Base-by-base conservation (phyloP, 2,113 vertebrate genomes). In the Neolamprologus sp. region DNA sequence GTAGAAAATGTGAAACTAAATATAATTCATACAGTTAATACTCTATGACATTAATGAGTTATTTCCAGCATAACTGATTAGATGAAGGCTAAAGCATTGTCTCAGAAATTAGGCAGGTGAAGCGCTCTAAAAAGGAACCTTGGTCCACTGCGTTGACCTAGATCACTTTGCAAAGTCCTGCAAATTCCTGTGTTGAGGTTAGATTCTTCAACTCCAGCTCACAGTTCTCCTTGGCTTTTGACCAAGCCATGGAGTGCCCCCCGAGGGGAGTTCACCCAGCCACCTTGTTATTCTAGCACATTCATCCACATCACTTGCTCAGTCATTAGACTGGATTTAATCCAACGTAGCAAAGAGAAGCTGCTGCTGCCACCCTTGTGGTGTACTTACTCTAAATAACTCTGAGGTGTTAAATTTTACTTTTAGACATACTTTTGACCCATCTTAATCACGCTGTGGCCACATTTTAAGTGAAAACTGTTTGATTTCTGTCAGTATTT, bases 171-270 rank as follows among this genome's bases (percentile, higher is more conserved):
- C 91, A 93, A 84, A 94, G 93, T 95, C 95, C 94, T 93, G 94
- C 93, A 95, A 90, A 96, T 94, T 95, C 93, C 92, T 93, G 92
- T 84, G 91, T 94, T 91, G 92, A 91, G 92, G 92, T 93, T 92
- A 90, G 92, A 95, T 93, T 93, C 92, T 93, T 94, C 83, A 87
- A 58, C 89, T 92, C 45, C 42, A 28, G 88, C 92, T 92, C 92
- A 45, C 92, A 94, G 91, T 90, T 91, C 95, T 90, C 40, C 91
- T 94, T 95, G 94, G 93, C 93, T 88, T 49, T 35, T 28, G 82
- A 89, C 94, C 94, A 93, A 91, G 82, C 93, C 89, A 81, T 90
- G 87, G 91, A 92, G 88, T 87, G 88, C 88, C 89, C 93, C 93
- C 92, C 17, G 80, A 91, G 89, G 89, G 91, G 92, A 90, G 91